Evolutionary conservation across 2,113 vertebrate species (phyloP).

Genomic region (Xiphias gladius): DNA sequence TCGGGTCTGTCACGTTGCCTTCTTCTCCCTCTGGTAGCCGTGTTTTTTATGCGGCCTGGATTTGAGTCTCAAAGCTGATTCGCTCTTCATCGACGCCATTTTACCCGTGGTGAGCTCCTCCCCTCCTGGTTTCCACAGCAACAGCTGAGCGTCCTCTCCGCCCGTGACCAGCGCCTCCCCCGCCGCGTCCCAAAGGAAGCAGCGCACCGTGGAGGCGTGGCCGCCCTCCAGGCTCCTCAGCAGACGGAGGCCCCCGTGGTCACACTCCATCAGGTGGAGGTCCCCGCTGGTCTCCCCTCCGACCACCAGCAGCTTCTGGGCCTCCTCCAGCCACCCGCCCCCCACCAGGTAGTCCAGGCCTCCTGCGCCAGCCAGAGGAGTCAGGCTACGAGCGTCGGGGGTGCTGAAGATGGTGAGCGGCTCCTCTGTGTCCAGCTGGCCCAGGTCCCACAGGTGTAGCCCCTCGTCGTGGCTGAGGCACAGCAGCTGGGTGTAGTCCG

Average conservation of each 20-base stretch:
- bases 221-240: slow-evolving; percentile 84
- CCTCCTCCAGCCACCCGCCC: slow-evolving; percentile 88
- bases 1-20: background rate
- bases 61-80: slow-evolving; percentile 87
- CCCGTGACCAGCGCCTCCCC: slow-evolving; percentile 89
- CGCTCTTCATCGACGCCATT: slow-evolving; percentile 85
- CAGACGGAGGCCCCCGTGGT: slow-evolving; percentile 72
- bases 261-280: slow-evolving; percentile 88
- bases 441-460: slow-evolving; percentile 93
- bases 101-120: slow-evolving; percentile 80
- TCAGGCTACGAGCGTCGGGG: slow-evolving; percentile 82
- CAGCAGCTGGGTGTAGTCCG: slow-evolving; percentile 85
- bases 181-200: slow-evolving; percentile 87
- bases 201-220: slow-evolving; percentile 88
- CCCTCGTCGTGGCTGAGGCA: slow-evolving; percentile 92
- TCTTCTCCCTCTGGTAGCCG: slow-evolving; percentile 78
- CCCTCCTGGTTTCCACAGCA: slow-evolving; percentile 91
- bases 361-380: slow-evolving; percentile 35
- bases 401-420: slow-evolving; percentile 85
- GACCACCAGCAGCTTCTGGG: slow-evolving; percentile 85
- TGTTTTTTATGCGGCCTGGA: slow-evolving; percentile 86
- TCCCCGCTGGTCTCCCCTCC: slow-evolving; percentile 87
- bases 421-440: slow-evolving; percentile 87
- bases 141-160: slow-evolving; percentile 93
- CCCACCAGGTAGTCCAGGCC: slow-evolving; percentile 91